These are phyloP conservation scores for Drosophila gaucha DNA, from an alignment of 2,888 invertebrate genomes.

Conservation along the genomic window DNA sequence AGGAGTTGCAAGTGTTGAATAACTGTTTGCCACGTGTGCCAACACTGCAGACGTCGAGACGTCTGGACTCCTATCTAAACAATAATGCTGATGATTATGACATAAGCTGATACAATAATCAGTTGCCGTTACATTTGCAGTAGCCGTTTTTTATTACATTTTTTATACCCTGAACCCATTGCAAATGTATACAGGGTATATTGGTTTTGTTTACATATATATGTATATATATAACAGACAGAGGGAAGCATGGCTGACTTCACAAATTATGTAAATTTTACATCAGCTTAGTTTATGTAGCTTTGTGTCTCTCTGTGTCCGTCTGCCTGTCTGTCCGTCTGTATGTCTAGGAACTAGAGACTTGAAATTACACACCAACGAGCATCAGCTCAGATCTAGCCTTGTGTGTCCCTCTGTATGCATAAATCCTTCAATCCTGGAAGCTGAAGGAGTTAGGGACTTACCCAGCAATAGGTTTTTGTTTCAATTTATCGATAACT, in stretches of 20 bases:
- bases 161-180: not conserved
- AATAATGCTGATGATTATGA: constrained; percentile 1
- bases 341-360: too few relatives aligned
- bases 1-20: constrained; percentile 3
- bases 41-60: constrained; percentile 30
- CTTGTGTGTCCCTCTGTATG: too few relatives aligned
- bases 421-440: too few relatives aligned
- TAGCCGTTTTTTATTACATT: constrained; percentile 10
- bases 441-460: too few relatives aligned
- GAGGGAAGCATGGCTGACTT: not conserved
- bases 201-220: not conserved
- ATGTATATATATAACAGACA: not conserved
- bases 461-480: too few relatives aligned
- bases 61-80: constrained; percentile 20
- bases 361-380: too few relatives aligned
- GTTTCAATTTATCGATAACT: too few relatives aligned
- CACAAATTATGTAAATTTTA: too few relatives aligned
- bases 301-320: too few relatives aligned
- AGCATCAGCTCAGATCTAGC: too few relatives aligned
- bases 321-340: too few relatives aligned
- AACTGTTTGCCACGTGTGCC: constrained; percentile 50
- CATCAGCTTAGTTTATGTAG: too few relatives aligned
- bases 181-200: not conserved
- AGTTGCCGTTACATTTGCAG: not conserved
- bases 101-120: not conserved